Evolutionary conservation across 2,797 vertebrate genomes (phyloP).

Genomic region (Sebastolobus alascanus): DNA sequence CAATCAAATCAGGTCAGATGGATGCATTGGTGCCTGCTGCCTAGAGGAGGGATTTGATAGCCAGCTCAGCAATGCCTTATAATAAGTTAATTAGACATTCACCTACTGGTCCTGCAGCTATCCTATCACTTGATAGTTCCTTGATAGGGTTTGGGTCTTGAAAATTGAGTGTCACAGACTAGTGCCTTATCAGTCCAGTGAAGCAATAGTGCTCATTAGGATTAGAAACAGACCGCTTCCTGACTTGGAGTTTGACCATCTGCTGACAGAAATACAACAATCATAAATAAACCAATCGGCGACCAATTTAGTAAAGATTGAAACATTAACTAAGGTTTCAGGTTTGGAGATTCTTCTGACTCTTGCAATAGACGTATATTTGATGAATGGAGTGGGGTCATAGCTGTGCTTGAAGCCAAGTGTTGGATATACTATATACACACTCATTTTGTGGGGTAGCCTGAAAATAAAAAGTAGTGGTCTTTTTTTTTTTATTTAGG

Average conservation of each 20-base stretch:
- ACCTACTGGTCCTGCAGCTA: slow-evolving; percentile 78
- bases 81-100: slow-evolving; percentile 85
- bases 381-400: slow-evolving; percentile 36
- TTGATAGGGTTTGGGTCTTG: slow-evolving; percentile 75
- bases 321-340: slow-evolving; percentile 56
- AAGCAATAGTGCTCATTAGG: slow-evolving; percentile 74
- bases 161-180: slow-evolving; percentile 69
- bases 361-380: slow-evolving; percentile 53
- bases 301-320: slow-evolving; percentile 45
- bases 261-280: slow-evolving; percentile 43
- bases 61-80: slow-evolving; percentile 80
- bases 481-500: background rate
- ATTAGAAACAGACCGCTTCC: slow-evolving; percentile 66
- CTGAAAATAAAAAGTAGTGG: background rate
- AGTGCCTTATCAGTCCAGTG: slow-evolving; percentile 67
- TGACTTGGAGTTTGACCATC: slow-evolving; percentile 51
- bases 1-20: slow-evolving; percentile 87
- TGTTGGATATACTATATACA: slow-evolving; percentile 19
- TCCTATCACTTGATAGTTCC: slow-evolving; percentile 72
- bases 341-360: slow-evolving; percentile 15
- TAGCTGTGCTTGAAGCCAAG: slow-evolving; percentile 38
- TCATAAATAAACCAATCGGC: slow-evolving; percentile 61
- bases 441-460: background rate
- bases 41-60: slow-evolving; percentile 80
- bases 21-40: slow-evolving; percentile 78